These are phyloP conservation scores for Nemapogon koenigi DNA, from an alignment of 2,888 invertebrate species.

Conservation along the genomic window DNA sequence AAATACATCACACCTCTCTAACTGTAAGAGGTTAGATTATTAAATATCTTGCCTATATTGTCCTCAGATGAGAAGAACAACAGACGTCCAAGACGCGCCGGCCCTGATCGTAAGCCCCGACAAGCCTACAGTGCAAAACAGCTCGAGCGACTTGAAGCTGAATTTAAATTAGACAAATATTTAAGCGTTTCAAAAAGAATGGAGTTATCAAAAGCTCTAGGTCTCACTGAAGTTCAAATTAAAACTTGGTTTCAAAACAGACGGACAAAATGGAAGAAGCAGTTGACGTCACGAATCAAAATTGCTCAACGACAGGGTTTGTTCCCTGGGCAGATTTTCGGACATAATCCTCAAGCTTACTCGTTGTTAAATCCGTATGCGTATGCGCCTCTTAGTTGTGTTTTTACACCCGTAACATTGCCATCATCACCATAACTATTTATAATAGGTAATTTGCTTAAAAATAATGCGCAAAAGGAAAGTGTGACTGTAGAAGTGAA, in stretches of 20 bases:
- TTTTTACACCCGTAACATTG: slow-evolving; percentile 62
- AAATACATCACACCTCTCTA: no score
- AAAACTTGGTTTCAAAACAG: slow-evolving; percentile 98
- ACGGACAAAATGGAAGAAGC: slow-evolving; percentile 97
- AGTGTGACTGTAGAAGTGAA: no score
- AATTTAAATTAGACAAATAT: slow-evolving; percentile 96
- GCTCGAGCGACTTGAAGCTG: slow-evolving; percentile 87
- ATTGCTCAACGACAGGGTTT: slow-evolving; percentile 87
- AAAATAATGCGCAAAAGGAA: no score
- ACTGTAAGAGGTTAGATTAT: no score
- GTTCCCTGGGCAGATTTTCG: slow-evolving; percentile 73
- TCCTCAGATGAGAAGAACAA: slow-evolving; percentile 77
- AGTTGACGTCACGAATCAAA: slow-evolving; percentile 87
- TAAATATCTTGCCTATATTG: no score
- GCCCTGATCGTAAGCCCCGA: slow-evolving; percentile 91
- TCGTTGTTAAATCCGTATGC: slow-evolving; percentile 70
- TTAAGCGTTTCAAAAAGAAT: slow-evolving; percentile 94
- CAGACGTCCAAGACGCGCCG: slow-evolving; percentile 83
- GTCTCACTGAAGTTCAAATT: slow-evolving; percentile 92
- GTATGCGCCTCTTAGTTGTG: slow-evolving; percentile 65
- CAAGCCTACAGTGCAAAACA: slow-evolving; percentile 97
- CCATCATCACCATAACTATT: no score
- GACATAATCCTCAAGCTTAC: slow-evolving; percentile 66
- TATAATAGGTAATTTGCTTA: no score
- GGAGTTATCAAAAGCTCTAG: slow-evolving; percentile 89